Base-by-base conservation (phyloP, 2,888 invertebrate species). In the Sinhomidia bicolor region DNA sequence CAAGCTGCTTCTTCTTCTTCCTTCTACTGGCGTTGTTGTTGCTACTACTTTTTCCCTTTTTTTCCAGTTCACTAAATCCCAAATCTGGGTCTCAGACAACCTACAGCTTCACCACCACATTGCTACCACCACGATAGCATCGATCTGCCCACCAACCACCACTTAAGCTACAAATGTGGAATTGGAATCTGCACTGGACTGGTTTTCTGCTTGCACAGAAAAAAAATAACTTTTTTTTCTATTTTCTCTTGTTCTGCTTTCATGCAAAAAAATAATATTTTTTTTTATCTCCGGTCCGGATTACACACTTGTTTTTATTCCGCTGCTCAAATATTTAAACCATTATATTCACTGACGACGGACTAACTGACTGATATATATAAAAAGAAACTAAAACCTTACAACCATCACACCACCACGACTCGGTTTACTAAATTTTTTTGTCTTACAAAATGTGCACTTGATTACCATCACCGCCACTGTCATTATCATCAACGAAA, bases 81-180 rank as follows among this genome's bases (percentile, higher is more conserved):
- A 88, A 88, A 88, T 88, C 88, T 83, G 88, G 88, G 88, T 88
- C 88, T 88, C 68, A 83, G 82, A 76, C 78, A 88, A 65, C 65
- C 74, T 79, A 82, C 78, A 83, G 71, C 78, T 51, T 78, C 68
- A 83, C 88, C 87, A 60, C 83, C 62, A 41, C 41, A 5, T 7
- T 54, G 54, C 54, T 54, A 71, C 82, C 62, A 76, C 82, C 82
- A 71, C 82, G 88, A 83, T 88, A 88, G 23, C 88, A 88, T 88
- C 88, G 88, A 88, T 88, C 88, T 88, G 88, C 60, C 26, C 60
- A 81, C 20, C 68, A 20, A 54, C 71, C 57, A 84, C 84, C 76
- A 47, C 85, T 51, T 41, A 54, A 7, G 9, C 36, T 65, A n/a
- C 1, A 6, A 60, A 60, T 9, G 26, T 23, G n/a, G n/a, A n/a